A percentile compares a stretch with the other conserved stretches of the same genome.
These are phyloP conservation scores for Melanargia galathea DNA, from an alignment of 2,888 invertebrate genomes.

Conservation along the genomic window DNA sequence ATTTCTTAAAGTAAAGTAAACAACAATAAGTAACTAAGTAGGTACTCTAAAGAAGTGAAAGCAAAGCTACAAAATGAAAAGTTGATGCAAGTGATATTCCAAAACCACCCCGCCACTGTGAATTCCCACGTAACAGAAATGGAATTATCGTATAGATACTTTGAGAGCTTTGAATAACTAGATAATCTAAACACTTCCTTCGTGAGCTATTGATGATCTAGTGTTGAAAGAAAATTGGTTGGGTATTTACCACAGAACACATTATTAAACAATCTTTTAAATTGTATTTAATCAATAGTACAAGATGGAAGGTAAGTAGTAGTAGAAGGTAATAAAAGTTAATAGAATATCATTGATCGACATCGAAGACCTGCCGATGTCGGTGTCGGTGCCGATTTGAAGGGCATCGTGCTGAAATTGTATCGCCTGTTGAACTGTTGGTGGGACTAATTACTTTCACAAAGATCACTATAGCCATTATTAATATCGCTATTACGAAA, in stretches of 20 bases:
- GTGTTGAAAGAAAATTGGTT: not conserved
- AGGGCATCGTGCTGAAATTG: too few species aligned
- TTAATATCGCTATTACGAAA: conserved; percentile 35
- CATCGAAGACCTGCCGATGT: too few species aligned
- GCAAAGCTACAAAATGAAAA: not conserved
- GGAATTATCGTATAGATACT: not conserved
- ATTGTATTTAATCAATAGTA: too few species aligned
- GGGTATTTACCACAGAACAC: not conserved
- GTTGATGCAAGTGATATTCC: not conserved
- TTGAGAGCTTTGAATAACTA: not conserved
- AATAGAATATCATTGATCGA: too few species aligned
- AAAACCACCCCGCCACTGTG: not conserved
- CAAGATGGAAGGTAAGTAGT: too few species aligned
- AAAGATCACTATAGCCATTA: not conserved
- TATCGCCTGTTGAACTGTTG: not conserved
- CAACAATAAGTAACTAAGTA: not conserved
- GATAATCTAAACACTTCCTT: not conserved
- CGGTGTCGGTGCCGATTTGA: too few species aligned
- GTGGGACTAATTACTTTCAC: conserved; percentile 3
- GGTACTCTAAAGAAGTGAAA: not conserved
- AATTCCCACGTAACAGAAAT: not conserved
- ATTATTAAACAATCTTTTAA: not conserved
- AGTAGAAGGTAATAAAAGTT: too few species aligned
- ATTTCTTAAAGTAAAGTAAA: not conserved
- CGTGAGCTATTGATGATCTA: not conserved